These are phyloP conservation scores for Lymantria dispar DNA, from an alignment of 2,888 invertebrate species.

Conservation along the genomic window DNA sequence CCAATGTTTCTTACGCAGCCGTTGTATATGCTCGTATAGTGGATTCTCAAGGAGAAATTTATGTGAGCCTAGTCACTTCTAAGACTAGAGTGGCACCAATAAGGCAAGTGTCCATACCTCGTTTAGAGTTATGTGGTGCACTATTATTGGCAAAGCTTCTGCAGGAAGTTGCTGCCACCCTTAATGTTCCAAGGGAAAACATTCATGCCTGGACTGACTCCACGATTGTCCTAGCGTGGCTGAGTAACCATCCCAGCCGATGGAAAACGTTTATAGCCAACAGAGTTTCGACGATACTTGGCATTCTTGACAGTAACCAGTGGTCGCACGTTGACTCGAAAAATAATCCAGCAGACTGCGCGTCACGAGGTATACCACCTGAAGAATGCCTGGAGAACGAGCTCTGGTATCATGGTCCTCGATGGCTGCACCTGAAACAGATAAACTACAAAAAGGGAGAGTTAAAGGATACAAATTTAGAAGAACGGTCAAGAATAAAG, in stretches of 20 bases:
- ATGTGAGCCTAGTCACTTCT: neutral
- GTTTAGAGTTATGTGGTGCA: conserved; percentile 5
- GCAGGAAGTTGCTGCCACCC: neutral
- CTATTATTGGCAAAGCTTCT: neutral
- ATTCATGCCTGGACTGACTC: conserved; percentile 2
- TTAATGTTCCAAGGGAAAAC: neutral
- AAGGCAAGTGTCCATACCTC: conserved; percentile 1
- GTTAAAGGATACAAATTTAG: neutral
- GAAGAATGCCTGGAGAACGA: neutral
- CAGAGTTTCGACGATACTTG: neutral
- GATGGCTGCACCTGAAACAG: neutral
- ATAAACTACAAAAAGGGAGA: neutral
- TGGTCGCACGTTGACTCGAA: conserved; percentile 1
- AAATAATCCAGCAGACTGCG: conserved; percentile 1
- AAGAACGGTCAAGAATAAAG: neutral
- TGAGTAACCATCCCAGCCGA: neutral
- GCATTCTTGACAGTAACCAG: neutral
- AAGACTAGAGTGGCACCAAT: conserved; percentile 4
- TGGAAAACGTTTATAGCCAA: conserved; percentile 1
- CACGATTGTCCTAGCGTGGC: neutral
- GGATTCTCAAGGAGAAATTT: neutral
- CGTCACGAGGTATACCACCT: neutral
- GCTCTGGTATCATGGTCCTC: neutral
- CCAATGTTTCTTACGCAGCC: neutral
- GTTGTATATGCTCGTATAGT: neutral